These are phyloP conservation scores for Zenarchopterus dispar DNA, from an alignment of 2,797 vertebrate genomes.

Conservation along the genomic window DNA sequence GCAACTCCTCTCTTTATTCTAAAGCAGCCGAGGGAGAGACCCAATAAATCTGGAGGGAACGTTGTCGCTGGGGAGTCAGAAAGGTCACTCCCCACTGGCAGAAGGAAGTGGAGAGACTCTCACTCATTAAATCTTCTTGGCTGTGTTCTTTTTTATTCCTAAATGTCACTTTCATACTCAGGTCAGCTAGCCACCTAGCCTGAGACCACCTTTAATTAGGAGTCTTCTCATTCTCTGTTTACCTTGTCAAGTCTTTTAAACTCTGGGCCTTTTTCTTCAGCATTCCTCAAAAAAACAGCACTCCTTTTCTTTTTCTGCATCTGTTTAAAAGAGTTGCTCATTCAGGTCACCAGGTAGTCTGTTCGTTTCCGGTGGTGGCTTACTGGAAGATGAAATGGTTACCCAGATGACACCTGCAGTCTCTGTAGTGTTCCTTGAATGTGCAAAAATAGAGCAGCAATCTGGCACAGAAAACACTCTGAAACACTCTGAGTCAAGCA, in stretches of 20 bases:
- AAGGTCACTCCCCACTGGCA: slow-evolving; percentile 80
- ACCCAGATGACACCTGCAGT: slow-evolving; percentile 48
- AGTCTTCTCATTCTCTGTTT: slow-evolving; percentile 68
- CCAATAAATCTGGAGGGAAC: slow-evolving; percentile 80
- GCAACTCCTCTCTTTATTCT: slow-evolving; percentile 72
- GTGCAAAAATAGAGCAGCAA: slow-evolving; percentile 44
- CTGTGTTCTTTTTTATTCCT: slow-evolving; percentile 49
- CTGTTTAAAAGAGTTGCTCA: slow-evolving; percentile 12
- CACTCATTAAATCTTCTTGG: slow-evolving; percentile 79
- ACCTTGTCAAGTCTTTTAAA: slow-evolving; percentile 51
- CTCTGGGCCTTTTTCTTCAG: neutral
- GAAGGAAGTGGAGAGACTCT: slow-evolving; percentile 65
- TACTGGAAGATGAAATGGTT: slow-evolving; percentile 42
- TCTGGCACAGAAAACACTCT: slow-evolving; percentile 45
- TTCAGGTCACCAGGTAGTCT: slow-evolving; percentile 6
- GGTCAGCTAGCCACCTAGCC: slow-evolving; percentile 61
- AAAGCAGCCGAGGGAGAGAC: slow-evolving; percentile 65
- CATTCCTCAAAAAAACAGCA: slow-evolving; percentile 21
- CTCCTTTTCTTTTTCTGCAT: neutral
- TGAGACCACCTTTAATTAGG: slow-evolving; percentile 73
- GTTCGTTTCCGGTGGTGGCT: slow-evolving; percentile 10
- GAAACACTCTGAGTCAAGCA: slow-evolving; percentile 38
- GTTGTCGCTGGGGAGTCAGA: slow-evolving; percentile 76
- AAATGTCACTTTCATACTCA: slow-evolving; percentile 81
- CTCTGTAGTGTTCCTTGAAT: slow-evolving; percentile 33